phyloP scores from a whole-genome alignment of 1,140 invertebrate species.

The Ostrea denselamellosa region DNA sequence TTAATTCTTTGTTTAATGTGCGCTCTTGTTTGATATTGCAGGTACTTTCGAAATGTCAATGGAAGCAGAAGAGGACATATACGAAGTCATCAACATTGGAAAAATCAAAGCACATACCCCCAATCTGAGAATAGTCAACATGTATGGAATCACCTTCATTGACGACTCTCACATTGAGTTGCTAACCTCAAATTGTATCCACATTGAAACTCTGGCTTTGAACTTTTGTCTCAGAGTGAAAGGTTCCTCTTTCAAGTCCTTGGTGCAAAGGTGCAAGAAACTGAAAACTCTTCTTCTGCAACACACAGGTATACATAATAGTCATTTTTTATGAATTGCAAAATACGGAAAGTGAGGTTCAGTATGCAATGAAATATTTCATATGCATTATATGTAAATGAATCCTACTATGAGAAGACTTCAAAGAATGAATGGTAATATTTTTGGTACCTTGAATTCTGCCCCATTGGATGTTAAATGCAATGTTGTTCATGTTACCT shows the following conservation, averaged over 20 bases:
- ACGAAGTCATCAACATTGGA: constrained; percentile 98
- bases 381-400: neutral
- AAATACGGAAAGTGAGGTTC: neutral
- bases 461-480: too few species aligned
- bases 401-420: neutral
- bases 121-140: constrained; percentile 82
- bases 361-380: neutral
- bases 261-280: constrained; percentile 95
- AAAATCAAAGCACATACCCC: constrained; percentile 88
- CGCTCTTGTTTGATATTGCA: constrained; percentile 74
- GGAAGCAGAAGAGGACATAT: constrained; percentile 99
- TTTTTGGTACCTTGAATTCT: too few species aligned
- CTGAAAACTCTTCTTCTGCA: constrained; percentile 96
- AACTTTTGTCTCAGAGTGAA: constrained; percentile 98
- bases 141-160: constrained; percentile 96
- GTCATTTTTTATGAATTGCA: neutral
- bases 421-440: too few species aligned
- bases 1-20: too few species aligned
- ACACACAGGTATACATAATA: constrained; percentile 88
- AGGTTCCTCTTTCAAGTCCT: constrained; percentile 95
- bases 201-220: constrained; percentile 97
- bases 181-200: constrained; percentile 86
- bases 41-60: constrained; percentile 98
- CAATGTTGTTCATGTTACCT: too few species aligned
- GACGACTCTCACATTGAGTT: constrained; percentile 99